Evolutionary conservation across 2,113 vertebrate species (phyloP).

Genomic region (Columba janthina): DNA sequence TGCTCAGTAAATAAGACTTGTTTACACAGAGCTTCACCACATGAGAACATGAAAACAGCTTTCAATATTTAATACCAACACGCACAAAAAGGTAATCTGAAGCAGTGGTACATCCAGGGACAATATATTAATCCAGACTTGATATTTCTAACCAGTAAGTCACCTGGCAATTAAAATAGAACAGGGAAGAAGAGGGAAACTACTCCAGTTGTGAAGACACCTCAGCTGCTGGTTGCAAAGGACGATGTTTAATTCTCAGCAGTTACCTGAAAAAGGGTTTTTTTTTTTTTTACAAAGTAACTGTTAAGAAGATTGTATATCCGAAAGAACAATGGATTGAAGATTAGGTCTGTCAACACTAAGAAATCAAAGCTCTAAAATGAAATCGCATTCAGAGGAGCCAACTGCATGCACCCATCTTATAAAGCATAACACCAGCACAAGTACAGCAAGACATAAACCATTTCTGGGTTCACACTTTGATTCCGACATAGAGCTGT

Average conservation of each 20-base stretch:
- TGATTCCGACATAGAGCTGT: accelerated
- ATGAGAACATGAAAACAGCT: slow-evolving; percentile 15
- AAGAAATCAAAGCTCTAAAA: neutral
- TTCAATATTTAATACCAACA: slow-evolving; percentile 61
- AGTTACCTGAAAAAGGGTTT: neutral
- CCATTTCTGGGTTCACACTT: neutral
- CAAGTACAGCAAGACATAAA: neutral
- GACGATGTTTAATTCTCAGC: neutral
- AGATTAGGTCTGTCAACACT: neutral
- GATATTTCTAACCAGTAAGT: neutral
- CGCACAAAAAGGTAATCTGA: neutral
- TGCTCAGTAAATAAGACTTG: neutral
- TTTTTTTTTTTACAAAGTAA: neutral
- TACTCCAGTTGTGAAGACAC: neutral
- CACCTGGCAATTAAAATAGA: neutral
- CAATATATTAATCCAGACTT: slow-evolving; percentile 17
- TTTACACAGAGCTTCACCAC: slow-evolving; percentile 3
- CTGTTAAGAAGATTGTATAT: neutral
- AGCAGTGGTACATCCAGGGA: neutral
- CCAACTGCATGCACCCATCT: neutral
- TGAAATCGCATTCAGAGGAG: neutral
- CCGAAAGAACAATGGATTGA: neutral
- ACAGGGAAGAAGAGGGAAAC: neutral
- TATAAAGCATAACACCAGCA: neutral
- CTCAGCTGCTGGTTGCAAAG: neutral